These are phyloP conservation scores for Drosophila nikananu DNA, from an alignment of 1,140 invertebrate species.

Conservation along the genomic window DNA sequence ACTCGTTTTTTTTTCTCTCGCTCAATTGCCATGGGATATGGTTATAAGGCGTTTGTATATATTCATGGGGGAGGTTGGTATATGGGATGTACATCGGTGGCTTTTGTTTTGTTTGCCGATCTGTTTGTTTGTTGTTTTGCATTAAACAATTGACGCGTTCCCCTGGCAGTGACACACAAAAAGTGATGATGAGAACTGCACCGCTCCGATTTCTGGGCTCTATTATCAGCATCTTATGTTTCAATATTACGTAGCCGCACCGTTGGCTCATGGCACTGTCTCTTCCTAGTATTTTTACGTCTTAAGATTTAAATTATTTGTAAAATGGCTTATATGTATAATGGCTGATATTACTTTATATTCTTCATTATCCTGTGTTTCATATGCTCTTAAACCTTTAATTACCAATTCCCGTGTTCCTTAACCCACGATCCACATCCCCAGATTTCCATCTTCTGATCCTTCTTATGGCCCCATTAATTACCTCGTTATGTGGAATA, in stretches of 20 bases:
- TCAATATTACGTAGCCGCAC: conserved; percentile 11
- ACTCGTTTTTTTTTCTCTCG: conserved; percentile 28
- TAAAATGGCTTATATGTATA: background rate
- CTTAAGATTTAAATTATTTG: background rate
- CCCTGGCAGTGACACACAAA: conserved; percentile 59
- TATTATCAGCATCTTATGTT: conserved; percentile 1
- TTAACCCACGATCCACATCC: background rate
- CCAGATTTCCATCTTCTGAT: too few relatives aligned
- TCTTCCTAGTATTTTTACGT: background rate
- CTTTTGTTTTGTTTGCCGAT: conserved; percentile 58
- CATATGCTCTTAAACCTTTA: background rate
- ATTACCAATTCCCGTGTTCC: too few relatives aligned
- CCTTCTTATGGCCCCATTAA: too few relatives aligned
- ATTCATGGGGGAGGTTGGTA: background rate
- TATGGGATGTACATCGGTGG: conserved; percentile 3
- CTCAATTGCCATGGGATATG: conserved; percentile 31
- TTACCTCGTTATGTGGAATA: background rate
- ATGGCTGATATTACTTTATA: too few relatives aligned
- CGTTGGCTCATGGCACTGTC: background rate
- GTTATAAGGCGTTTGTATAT: background rate
- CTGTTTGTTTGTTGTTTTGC: conserved; percentile 44
- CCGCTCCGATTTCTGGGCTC: background rate
- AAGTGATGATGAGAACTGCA: conserved; percentile 8
- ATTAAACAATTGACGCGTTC: conserved; percentile 55
- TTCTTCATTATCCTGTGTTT: background rate